Base-by-base conservation (phyloP, 2,888 invertebrate species). In the Hyppa rectilinea region DNA sequence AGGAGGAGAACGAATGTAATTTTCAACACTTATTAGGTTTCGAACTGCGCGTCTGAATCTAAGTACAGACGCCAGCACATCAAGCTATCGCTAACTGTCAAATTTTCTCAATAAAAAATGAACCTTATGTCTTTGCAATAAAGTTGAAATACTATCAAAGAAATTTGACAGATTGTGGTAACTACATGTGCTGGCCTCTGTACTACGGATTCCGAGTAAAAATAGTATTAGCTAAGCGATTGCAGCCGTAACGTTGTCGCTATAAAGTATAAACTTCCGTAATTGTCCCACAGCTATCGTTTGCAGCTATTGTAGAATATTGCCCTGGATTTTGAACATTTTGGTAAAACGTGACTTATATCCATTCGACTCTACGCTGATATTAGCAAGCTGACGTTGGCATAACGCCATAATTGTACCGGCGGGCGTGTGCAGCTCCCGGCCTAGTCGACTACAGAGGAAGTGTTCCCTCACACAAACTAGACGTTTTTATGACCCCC, bases 301-400 rank as follows among this genome's bases (percentile, higher is more conserved):
- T 87, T 79, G 83, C 85, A 82, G 78, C 86, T 81, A 87, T 89
- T 89, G 87, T 87, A 82, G 87, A 87, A 86, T 88, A 89, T 87
- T 86, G 87, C 84, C 75, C 80, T 74, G 87, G 87, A 89, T 90
- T 92, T 87, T 90, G 90, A 88, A 87, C 88, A 91, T 92, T 93
- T 91, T 90, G 87, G 90, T 82, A 85, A 88, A 89, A 92, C 90
- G 91, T 92, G 92, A 93, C 91, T 91, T 92, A 92, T 89, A 87
- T 82, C 87, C 87, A 86, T 90, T 90, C 84, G 87, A 89, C 85
- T 89, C 85, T 85, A 87, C 85, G 83, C 84, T 84, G 89, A 89
- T 92, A 91, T 91, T 92, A 91, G 89, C 90, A 89, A 88, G 90
- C 88, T 91, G 88, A 85, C 86, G 89, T 86, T 94, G 94, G 95